Evolutionary conservation across 2,888 invertebrate species (phyloP).

Genomic region (Hypercompe scribonia): DNA sequence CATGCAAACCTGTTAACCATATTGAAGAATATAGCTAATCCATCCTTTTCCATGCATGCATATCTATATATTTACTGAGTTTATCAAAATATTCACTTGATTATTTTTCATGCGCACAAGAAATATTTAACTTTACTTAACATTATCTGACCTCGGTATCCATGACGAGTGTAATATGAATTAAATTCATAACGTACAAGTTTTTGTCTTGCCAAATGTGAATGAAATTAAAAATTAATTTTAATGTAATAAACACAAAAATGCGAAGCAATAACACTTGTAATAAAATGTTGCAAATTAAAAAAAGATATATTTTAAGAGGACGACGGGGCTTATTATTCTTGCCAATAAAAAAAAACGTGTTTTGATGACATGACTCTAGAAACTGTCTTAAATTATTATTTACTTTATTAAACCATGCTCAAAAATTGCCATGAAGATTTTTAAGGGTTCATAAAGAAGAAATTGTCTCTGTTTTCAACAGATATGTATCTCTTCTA

Average conservation of each 20-base stretch:
- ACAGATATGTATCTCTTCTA: no score
- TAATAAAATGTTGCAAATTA: constrained; percentile 21
- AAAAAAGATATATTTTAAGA: constrained; percentile 8
- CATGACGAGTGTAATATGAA: constrained; percentile 44
- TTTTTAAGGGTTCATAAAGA: no score
- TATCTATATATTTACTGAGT: no score
- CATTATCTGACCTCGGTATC: constrained; percentile 41
- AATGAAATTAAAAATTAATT: constrained; percentile 50
- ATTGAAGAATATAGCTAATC: no score
- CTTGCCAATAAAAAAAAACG: not conserved
- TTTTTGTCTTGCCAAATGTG: constrained; percentile 43
- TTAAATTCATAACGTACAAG: constrained; percentile 27
- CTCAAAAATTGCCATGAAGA: no score
- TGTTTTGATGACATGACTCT: not conserved
- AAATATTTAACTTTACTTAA: constrained; percentile 21
- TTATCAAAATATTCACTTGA: not conserved
- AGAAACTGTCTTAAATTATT: not conserved
- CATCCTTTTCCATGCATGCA: no score
- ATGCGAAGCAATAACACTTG: constrained; percentile 33
- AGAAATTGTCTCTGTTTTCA: no score
- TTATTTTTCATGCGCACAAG: not conserved
- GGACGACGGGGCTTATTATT: not conserved
- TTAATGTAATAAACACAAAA: constrained; percentile 50
- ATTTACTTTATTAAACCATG: not conserved
- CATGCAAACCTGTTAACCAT: no score